These are phyloP conservation scores for Aradophagus sp. DNA, from an alignment of 1,140 invertebrate genomes.

Conservation along the genomic window DNA sequence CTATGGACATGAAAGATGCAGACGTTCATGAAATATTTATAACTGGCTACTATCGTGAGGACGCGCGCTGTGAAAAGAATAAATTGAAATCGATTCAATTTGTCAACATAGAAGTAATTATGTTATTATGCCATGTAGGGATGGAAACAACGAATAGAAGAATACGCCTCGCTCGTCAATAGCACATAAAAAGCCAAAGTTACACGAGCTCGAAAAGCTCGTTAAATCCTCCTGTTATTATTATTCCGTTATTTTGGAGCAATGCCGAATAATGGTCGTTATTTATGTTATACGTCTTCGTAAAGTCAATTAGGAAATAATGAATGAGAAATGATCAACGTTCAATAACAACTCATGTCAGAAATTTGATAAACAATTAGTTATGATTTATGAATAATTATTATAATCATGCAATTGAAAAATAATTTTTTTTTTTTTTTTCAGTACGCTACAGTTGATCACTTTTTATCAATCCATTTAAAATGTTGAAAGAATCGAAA, in stretches of 20 bases:
- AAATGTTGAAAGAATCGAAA: too few species aligned
- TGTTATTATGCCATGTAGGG: slow-evolving; percentile 67
- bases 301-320: too few species aligned
- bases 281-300: too few species aligned
- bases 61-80: slow-evolving; percentile 70
- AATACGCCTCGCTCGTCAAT: slow-evolving; percentile 66
- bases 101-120: slow-evolving; percentile 74
- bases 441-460: too few species aligned
- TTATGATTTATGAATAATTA: too few species aligned
- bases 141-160: slow-evolving; percentile 50
- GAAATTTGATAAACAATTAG: too few species aligned
- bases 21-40: slow-evolving; percentile 74
- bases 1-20: slow-evolving; percentile 63
- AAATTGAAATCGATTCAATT: slow-evolving; percentile 74
- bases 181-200: slow-evolving; percentile 64
- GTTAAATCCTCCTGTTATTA: slow-evolving; percentile 31
- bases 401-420: too few species aligned
- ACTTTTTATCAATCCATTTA: too few species aligned
- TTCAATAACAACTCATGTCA: too few species aligned
- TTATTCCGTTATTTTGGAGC: slow-evolving; percentile 36
- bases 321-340: too few species aligned
- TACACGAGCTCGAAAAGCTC: slow-evolving; percentile 42
- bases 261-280: too few species aligned
- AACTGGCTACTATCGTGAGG: slow-evolving; percentile 46
- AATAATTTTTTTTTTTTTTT: too few species aligned